Conservation (phyloP, 2,797 vertebrate species). For the Anas capensis region DNA sequence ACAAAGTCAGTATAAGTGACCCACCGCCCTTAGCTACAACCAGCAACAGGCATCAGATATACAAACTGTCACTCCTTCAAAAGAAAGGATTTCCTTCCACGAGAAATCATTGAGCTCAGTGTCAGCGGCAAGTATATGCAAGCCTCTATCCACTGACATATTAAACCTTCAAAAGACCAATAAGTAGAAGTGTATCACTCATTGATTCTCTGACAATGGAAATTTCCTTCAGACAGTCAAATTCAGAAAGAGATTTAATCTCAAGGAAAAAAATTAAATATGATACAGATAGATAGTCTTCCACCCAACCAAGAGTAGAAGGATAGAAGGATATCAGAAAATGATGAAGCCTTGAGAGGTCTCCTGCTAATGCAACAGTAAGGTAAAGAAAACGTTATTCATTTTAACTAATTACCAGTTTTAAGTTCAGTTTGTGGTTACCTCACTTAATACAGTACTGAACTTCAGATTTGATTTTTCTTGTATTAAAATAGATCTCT, state of each 20-base stretch:
- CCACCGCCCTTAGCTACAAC: not conserved
- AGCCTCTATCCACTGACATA: not conserved
- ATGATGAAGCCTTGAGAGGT: not conserved
- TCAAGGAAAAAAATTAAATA: not conserved
- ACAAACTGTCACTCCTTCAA: not conserved
- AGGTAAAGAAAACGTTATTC: not conserved
- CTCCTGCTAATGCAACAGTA: not conserved
- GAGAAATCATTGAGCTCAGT: not conserved
- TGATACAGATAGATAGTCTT: not conserved
- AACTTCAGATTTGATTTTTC: not conserved
- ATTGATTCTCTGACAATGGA: not conserved
- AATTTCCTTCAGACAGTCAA: not conserved
- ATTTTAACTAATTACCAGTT: slow-evolving; percentile 47
- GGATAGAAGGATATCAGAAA: not conserved
- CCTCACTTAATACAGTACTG: not conserved
- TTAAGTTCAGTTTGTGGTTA: slow-evolving; percentile 39
- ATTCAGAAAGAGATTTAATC: not conserved
- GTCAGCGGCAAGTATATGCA: not conserved
- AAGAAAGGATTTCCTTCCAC: not conserved
- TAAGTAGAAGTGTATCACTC: not conserved
- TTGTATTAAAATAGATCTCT: not conserved
- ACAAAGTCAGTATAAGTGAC: fast-evolving
- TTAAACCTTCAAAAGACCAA: not conserved
- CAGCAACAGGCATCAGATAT: not conserved
- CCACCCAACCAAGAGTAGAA: not conserved